Evolutionary conservation across 2,113 vertebrate species (phyloP).

Genomic region (Acanthochromis polyacanthus): DNA sequence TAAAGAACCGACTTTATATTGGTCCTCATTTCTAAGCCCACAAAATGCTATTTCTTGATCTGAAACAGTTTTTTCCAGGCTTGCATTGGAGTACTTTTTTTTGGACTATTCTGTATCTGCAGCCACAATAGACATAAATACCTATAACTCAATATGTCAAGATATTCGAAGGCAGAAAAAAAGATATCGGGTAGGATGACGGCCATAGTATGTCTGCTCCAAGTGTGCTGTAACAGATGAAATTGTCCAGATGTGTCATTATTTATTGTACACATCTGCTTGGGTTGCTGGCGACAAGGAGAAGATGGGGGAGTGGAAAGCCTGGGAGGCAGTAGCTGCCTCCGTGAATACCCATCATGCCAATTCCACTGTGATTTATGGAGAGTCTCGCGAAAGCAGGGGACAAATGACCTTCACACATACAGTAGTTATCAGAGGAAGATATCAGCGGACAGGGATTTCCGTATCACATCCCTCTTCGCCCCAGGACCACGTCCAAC

Average conservation of each 20-base stretch:
- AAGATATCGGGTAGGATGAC: slow-evolving; percentile 23
- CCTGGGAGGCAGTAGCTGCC: slow-evolving; percentile 69
- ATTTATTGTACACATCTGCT: slow-evolving; percentile 80
- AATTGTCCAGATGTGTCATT: slow-evolving; percentile 75
- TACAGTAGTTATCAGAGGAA: slow-evolving; percentile 75
- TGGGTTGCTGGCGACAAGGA: slow-evolving; percentile 54
- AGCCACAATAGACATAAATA: neutral
- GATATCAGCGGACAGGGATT: slow-evolving; percentile 78
- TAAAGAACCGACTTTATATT: neutral
- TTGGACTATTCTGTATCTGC: neutral
- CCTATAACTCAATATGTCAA: slow-evolving; percentile 13
- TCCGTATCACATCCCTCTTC: slow-evolving; percentile 64
- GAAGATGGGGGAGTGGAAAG: slow-evolving; percentile 57
- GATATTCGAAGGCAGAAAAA: slow-evolving; percentile 7
- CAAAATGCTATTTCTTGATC: neutral
- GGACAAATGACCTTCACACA: slow-evolving; percentile 83
- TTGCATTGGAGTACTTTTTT: neutral
- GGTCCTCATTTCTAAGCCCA: neutral
- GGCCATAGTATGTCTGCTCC: slow-evolving; percentile 48
- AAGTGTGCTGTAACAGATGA: slow-evolving; percentile 74
- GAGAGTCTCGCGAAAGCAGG: slow-evolving; percentile 66
- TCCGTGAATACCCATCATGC: slow-evolving; percentile 81
- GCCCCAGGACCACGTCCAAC: slow-evolving; percentile 49
- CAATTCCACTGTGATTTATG: slow-evolving; percentile 84
- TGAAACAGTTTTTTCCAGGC: neutral